Percentiles rank a stretch among this genome's conserved stretches.
Evolutionary conservation across 2,888 invertebrate species (phyloP).

Genomic region (Elmis aenea): DNA sequence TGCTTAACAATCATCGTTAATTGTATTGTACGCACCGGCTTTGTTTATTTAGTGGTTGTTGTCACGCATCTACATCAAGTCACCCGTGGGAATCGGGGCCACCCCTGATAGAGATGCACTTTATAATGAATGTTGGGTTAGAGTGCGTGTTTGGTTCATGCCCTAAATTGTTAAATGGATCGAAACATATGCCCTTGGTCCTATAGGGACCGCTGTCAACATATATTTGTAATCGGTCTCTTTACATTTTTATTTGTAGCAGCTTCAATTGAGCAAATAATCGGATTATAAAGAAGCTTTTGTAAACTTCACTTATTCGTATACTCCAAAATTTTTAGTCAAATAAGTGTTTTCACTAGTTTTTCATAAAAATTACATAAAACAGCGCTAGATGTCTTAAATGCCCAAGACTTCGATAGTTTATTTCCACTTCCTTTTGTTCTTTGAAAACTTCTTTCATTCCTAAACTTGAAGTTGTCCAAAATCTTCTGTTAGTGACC

Average conservation of each 20-base stretch:
- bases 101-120: conserved; percentile 23
- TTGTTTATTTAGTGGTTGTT: conserved; percentile 42
- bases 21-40: conserved; percentile 18
- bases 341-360: no score
- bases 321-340: no score
- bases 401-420: no score
- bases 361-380: no score
- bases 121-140: conserved; percentile 33
- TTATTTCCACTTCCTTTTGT: no score
- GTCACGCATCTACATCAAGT: conserved; percentile 40
- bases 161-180: conserved; percentile 48
- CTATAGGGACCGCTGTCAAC: conserved; percentile 29
- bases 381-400: no score
- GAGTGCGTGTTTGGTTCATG: conserved; percentile 34
- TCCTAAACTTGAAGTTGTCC: no score
- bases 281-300: no score
- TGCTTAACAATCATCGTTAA: conserved; percentile 29
- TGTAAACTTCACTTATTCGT: no score
- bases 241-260: conserved; percentile 17
- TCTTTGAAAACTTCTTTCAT: no score
- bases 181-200: conserved; percentile 43
- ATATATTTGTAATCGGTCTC: conserved; percentile 27
- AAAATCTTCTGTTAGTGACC: no score
- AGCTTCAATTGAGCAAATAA: no score
- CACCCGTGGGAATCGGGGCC: conserved; percentile 39